These are phyloP conservation scores for Parambassis ranga DNA, from an alignment of 2,797 vertebrate species.

Conservation along the genomic window DNA sequence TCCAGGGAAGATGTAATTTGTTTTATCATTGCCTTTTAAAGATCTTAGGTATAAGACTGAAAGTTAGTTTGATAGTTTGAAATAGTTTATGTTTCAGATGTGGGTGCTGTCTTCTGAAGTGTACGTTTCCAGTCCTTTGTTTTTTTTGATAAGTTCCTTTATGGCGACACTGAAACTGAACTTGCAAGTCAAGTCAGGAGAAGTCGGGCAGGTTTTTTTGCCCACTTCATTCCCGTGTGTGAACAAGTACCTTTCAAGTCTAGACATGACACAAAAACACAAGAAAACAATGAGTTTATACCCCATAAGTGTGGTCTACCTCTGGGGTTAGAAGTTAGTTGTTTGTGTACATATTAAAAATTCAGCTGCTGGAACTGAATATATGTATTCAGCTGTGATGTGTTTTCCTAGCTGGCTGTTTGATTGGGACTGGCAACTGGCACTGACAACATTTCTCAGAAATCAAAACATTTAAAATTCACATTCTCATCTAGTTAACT, in stretches of 20 bases:
- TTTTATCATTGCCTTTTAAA: not conserved
- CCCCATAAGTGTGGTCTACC: slow-evolving; percentile 35
- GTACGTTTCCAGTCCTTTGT: too few relatives aligned
- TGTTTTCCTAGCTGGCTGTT: not conserved
- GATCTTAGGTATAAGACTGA: not conserved
- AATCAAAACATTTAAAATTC: too few relatives aligned
- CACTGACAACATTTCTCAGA: too few relatives aligned
- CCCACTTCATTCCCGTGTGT: slow-evolving; percentile 25
- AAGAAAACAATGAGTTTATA: slow-evolving; percentile 51
- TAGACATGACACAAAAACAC: slow-evolving; percentile 52
- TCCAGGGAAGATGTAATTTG: not conserved
- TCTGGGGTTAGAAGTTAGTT: slow-evolving; percentile 18
- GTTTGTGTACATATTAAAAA: not conserved
- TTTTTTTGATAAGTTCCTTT: slow-evolving; percentile 1
- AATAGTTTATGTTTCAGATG: not conserved
- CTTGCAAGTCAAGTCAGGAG: slow-evolving; percentile 61
- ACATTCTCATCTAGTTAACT: not conserved
- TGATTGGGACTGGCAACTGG: too few relatives aligned
- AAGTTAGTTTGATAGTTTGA: not conserved
- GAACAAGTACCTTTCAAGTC: slow-evolving; percentile 61
- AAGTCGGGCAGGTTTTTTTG: slow-evolving; percentile 66
- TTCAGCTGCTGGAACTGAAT: too few relatives aligned
- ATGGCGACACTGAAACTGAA: slow-evolving; percentile 40
- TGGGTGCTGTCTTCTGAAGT: not conserved
- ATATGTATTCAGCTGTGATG: too few relatives aligned